Conservation (phyloP, 2,797 vertebrate genomes). For the Galago senegalensis region DNA sequence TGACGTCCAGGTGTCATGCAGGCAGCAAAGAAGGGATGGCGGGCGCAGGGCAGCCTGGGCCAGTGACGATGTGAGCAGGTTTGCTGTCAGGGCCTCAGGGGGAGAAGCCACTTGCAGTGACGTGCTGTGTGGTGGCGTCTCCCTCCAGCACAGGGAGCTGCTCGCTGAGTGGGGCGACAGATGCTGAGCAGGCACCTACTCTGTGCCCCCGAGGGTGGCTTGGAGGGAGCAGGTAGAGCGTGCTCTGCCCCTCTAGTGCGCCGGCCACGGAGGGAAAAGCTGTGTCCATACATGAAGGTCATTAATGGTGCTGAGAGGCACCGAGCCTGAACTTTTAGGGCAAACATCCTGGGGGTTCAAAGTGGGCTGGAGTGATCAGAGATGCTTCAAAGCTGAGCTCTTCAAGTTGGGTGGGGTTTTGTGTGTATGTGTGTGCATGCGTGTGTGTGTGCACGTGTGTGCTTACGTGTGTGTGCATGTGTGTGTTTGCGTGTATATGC, state of each 20-base stretch:
- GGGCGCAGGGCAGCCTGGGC: neutral
- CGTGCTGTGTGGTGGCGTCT: too few species aligned
- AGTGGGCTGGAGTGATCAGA: neutral
- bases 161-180: neutral
- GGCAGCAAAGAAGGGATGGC: accelerated
- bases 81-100: neutral
- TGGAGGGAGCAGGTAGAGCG: neutral
- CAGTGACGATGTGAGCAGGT: accelerated
- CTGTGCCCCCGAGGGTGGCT: neutral
- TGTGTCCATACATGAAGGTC: accelerated
- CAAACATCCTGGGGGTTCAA: neutral
- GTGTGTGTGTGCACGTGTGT: neutral
- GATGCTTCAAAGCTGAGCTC: neutral
- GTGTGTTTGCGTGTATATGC: too few species aligned
- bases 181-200: accelerated
- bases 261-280: neutral
- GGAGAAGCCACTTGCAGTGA: neutral
- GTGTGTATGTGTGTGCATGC: neutral
- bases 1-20: accelerated
- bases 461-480: too few species aligned
- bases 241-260: accelerated
- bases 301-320: accelerated
- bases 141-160: neutral
- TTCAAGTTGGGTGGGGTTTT: neutral
- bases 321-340: too few species aligned